Base-by-base conservation (phyloP, 2,888 invertebrate genomes). In the Rhingia campestris region DNA sequence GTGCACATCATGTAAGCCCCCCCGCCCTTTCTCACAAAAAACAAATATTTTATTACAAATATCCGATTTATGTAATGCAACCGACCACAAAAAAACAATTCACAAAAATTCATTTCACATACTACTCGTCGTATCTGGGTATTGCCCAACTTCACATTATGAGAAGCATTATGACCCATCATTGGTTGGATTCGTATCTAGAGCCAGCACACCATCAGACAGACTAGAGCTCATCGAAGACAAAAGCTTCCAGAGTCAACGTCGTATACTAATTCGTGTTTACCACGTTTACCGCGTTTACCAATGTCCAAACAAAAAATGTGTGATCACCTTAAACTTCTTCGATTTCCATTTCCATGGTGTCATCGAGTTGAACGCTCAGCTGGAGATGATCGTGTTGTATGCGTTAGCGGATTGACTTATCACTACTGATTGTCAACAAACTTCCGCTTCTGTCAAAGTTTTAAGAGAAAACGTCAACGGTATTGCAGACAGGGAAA, bases 21-120 rank as follows among this genome's bases (percentile, higher is more conserved):
- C 22, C 22, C 22, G 22, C 22, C 22, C 22, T 22, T 22, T 22
- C 22, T 2, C 22, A 2, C 22, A 22, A 22, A 54, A 64, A 49
- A 75, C 43, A 75, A 69, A 66, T n/a, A 64, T 6, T 54, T 66
- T 39, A 76, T 76, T 76, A 75, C 64, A 75, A 75, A 81, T 64
- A 47, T 45, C 22, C 32, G 58, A 54, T 72, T 70, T 75, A 81
- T 75, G 75, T 75, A 81, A 75, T 41, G n/a, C 66, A 47, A 56
- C 54, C 22, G 22, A 53, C 41, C 39, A 58, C 39, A 30, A 6
- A 58, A 32, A 12, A 41, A 32, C 56, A 43, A 51, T 66, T 59
- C 32, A 67, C 53, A 80, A 47, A 74, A 63, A 54, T 73, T 80
- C 67, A 61, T 41, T 74, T 54, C 67, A 73, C 73, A 61, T 39